Evolutionary conservation across 2,888 invertebrate genomes (phyloP), one percentile per base, ranked within the genome.

Genomic region (Platerodrilus igneus): DNA sequence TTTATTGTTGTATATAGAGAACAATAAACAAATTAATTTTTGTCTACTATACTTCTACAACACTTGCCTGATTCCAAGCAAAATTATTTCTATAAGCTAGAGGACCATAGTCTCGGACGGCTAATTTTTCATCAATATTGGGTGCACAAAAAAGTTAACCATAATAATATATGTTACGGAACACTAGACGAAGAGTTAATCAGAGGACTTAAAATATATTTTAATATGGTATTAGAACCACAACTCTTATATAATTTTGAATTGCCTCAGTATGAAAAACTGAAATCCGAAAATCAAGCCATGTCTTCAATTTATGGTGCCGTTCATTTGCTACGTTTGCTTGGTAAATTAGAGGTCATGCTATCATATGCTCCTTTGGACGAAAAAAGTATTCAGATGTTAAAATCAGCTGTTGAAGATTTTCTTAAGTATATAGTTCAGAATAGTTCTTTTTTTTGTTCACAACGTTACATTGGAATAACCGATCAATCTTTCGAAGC

Each of bases 221-320:
- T 96, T 63, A 93, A 95, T 67, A 86, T 86, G 0, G 89, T 93
- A 68, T 69, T 96, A 8, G 92, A 93, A 2, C 86, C 89, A 2
- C 93, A 94, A 62, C 72, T 96, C 4, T 72, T 96, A 4, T 97
- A 96, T 66, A 93, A 93, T 66, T 93, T 91, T 67, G 95, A 95
- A 68, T 73, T 92, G 35, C 86, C 89, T 0, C 94, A 95, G 59
- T 93, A 91, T 68, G 83, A 85, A 31, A 91, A 92, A 58, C 78
- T 91, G 34, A 68, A 85, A 39, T 78, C 80, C 56, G 82, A 84
- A 43, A 78, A 87, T 67, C 81, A 85, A 0, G 77, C 83, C 0
- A 82, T 88, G 73, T 81, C 87, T 1, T 81, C 86, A 57, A 75
- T 92, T 25, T 97, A 95, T 63, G 95, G 96, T 0, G 81, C 90